These are phyloP conservation scores for Ictalurus punctatus DNA, from an alignment of 2,113 vertebrate species.

Conservation along the genomic window DNA sequence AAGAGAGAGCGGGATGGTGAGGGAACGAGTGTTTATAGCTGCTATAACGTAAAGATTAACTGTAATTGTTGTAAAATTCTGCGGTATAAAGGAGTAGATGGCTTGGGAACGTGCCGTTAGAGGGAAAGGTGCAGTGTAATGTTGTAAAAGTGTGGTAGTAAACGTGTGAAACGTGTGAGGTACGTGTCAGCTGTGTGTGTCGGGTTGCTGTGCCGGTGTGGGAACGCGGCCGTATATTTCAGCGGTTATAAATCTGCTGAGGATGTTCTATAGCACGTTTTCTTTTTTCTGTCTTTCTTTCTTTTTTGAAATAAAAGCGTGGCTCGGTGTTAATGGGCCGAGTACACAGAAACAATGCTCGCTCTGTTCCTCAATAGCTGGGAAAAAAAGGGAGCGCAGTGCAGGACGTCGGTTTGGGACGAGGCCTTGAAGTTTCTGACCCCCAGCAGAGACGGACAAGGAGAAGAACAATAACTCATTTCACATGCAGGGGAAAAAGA, in stretches of 20 bases:
- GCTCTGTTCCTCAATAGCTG: constrained; percentile 18
- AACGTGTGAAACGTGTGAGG: no score
- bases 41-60: no score
- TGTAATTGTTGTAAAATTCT: no score
- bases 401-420: constrained; percentile 6
- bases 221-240: background rate
- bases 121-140: no score
- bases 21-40: background rate
- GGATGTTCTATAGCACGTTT: no score
- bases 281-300: constrained; percentile 4
- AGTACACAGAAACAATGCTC: constrained; percentile 12
- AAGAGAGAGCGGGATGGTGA: background rate
- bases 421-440: constrained; percentile 20
- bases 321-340: constrained; percentile 6
- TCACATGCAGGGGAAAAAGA: background rate
- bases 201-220: background rate
- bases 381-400: constrained; percentile 21
- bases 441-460: constrained; percentile 16
- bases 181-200: no score
- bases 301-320: constrained; percentile 31
- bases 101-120: background rate
- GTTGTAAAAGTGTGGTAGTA: no score
- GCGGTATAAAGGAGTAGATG: background rate
- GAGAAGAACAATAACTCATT: constrained; percentile 12
- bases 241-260: background rate